phyloP scores from a whole-genome alignment of 2,113 vertebrate genomes.

The Sphaerodactylus townsendi region DNA sequence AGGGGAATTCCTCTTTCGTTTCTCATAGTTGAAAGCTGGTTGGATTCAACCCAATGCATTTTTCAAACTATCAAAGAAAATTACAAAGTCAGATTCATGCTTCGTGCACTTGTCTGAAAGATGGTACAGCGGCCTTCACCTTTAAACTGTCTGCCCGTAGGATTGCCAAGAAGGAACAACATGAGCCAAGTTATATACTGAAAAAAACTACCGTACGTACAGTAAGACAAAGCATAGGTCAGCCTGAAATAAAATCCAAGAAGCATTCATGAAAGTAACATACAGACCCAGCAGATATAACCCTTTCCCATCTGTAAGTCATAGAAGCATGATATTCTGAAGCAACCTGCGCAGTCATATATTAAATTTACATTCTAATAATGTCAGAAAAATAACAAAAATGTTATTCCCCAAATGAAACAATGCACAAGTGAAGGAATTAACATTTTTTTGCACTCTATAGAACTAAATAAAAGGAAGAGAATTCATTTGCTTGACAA shows the following conservation, averaged over 20 bases:
- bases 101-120: too few species aligned
- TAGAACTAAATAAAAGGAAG: constrained; percentile 33
- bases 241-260: neutral
- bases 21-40: too few species aligned
- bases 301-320: neutral
- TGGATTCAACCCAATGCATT: too few species aligned
- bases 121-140: neutral
- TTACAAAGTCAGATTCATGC: too few species aligned
- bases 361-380: constrained; percentile 8
- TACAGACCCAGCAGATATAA: neutral
- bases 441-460: constrained; percentile 13
- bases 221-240: neutral
- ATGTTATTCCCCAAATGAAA: constrained; percentile 41
- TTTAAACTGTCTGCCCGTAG: neutral
- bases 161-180: neutral
- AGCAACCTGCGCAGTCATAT: neutral
- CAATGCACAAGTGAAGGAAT: constrained; percentile 38
- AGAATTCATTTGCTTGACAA: constrained; percentile 42
- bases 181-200: neutral
- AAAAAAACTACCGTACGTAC: too few species aligned
- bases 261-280: accelerated
- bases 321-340: neutral
- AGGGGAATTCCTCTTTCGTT: too few species aligned
- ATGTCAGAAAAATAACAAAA: constrained; percentile 23
- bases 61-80: too few species aligned